These are phyloP conservation scores for Cervus canadensis DNA, from an alignment of 2,113 vertebrate genomes.

Conservation along the genomic window DNA sequence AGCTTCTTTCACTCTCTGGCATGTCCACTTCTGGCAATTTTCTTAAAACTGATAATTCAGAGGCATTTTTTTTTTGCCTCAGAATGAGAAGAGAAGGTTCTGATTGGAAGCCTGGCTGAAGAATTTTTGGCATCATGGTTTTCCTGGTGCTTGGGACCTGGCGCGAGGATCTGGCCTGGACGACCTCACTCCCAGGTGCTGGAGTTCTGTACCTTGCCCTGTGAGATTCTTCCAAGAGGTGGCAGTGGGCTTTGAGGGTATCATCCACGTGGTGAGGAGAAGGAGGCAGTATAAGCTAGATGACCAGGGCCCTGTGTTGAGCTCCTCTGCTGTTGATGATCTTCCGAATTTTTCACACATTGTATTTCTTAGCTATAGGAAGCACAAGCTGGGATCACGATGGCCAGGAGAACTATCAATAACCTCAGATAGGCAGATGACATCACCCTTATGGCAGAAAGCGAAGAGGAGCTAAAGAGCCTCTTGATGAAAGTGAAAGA, in stretches of 20 bases:
- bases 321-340: neutral
- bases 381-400: neutral
- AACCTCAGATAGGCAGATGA: neutral
- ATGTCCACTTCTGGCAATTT: neutral
- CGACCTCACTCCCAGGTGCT: neutral
- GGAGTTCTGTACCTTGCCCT: neutral
- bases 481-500: neutral
- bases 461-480: neutral
- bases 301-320: neutral
- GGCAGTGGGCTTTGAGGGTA: neutral
- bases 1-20: neutral
- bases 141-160: neutral
- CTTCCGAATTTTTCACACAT: neutral
- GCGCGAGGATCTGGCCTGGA: neutral
- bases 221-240: neutral
- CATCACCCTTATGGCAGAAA: neutral
- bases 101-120: neutral
- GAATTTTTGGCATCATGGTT: neutral
- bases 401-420: neutral
- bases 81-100: neutral
- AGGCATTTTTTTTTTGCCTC: neutral
- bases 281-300: neutral
- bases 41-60: neutral
- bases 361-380: neutral
- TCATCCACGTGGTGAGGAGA: neutral